Conservation (phyloP, 2,113 vertebrate genomes). For the Glaucidium brasilianum region DNA sequence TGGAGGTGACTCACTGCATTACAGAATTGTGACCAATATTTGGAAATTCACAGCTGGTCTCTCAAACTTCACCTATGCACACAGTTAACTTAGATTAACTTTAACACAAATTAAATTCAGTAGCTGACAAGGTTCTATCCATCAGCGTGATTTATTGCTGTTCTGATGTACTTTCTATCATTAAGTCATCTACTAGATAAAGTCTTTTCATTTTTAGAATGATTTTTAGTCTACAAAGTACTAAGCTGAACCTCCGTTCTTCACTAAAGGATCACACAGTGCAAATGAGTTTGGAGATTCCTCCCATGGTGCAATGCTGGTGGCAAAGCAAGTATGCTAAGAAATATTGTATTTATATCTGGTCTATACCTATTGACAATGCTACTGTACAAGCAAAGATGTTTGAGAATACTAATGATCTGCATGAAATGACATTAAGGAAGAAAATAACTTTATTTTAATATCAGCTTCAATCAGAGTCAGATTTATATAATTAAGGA, state of each 20-base stretch:
- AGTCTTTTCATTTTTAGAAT: slow-evolving; percentile 1
- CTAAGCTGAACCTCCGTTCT: background rate
- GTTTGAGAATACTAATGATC: background rate
- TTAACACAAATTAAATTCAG: background rate
- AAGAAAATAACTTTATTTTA: background rate
- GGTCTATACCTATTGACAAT: background rate
- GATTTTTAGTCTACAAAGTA: background rate
- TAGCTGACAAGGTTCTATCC: background rate
- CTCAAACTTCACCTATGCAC: background rate
- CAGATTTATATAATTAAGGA: background rate
- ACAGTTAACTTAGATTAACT: background rate
- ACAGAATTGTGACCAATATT: background rate
- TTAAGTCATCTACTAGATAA: background rate
- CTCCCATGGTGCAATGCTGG: background rate
- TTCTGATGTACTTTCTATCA: background rate
- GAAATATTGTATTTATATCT: background rate
- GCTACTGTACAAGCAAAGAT: background rate
- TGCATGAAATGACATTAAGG: background rate
- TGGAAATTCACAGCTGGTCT: background rate
- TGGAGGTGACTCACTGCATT: background rate
- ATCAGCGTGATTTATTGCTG: background rate
- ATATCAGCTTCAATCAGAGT: slow-evolving; percentile 16
- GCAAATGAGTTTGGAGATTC: background rate
- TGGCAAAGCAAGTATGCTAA: background rate
- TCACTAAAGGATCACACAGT: background rate